phyloP scores from a whole-genome alignment of 2,797 vertebrate species.

The Alectoris magna region DNA sequence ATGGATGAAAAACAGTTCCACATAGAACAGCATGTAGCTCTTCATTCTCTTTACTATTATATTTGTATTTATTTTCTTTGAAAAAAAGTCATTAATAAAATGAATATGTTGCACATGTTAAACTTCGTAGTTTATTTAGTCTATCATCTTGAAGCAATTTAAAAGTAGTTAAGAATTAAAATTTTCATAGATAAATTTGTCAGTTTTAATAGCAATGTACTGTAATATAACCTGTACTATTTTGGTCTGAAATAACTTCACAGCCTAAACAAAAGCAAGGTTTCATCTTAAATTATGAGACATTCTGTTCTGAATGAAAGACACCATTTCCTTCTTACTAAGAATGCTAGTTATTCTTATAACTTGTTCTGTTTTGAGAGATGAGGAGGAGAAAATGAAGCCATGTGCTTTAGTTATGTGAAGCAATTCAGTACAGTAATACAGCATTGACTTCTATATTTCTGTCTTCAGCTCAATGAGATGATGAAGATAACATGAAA shows the following conservation, averaged over 20 bases:
- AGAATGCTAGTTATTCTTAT: not conserved
- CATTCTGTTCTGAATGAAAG: not conserved
- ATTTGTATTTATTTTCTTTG: not conserved
- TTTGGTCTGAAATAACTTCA: not conserved
- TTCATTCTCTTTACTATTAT: not conserved
- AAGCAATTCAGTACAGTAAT: not conserved
- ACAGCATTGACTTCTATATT: not conserved
- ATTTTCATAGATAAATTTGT: not conserved
- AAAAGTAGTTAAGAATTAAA: not conserved
- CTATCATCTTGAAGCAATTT: not conserved
- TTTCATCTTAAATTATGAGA: not conserved
- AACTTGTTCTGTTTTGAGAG: not conserved
- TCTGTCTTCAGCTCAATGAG: not conserved
- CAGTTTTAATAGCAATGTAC: not conserved
- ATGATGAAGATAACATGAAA: not conserved
- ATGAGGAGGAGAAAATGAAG: not conserved
- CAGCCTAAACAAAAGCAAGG: not conserved
- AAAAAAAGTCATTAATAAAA: not conserved
- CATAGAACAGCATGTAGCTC: not conserved
- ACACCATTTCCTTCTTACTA: not conserved
- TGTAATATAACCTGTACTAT: not conserved
- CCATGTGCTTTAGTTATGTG: not conserved
- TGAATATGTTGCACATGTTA: not conserved
- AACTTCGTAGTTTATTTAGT: not conserved
- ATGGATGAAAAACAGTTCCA: slow-evolving; percentile 45